These are phyloP conservation scores for Archivesica marissinica DNA, from an alignment of 1,140 invertebrate species.

Conservation along the genomic window DNA sequence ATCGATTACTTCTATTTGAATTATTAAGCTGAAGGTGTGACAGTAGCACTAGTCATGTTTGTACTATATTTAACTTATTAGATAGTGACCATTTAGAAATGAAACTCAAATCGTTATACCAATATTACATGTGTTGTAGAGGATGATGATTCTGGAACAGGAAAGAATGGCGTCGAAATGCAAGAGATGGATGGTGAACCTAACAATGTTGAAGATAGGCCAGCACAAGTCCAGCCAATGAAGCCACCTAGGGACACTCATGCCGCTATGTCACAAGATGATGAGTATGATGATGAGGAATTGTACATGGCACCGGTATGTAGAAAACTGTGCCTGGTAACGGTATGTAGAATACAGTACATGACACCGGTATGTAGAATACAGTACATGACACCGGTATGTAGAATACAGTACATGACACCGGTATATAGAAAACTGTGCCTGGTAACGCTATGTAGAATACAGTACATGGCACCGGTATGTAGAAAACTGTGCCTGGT, in stretches of 20 bases:
- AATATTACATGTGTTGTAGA: too few species aligned
- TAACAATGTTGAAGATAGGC: background rate
- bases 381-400: background rate
- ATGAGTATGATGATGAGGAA: slow-evolving; percentile 70
- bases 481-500: too few species aligned
- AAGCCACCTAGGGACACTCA: background rate
- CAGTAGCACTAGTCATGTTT: background rate
- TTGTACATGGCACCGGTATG: slow-evolving; percentile 72
- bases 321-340: background rate
- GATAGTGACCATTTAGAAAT: background rate
- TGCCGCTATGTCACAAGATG: slow-evolving; percentile 6
- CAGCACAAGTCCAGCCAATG: background rate
- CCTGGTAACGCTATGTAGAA: too few species aligned
- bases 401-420: background rate
- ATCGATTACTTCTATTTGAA: background rate
- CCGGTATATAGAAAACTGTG: background rate
- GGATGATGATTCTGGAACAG: background rate
- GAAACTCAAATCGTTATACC: background rate
- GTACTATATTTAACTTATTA: background rate
- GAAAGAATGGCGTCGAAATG: slow-evolving; percentile 49
- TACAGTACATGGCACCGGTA: too few species aligned
- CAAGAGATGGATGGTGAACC: slow-evolving; percentile 23
- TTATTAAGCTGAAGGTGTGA: background rate
- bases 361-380: background rate
- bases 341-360: background rate